Evolutionary conservation across 2,113 vertebrate genomes (phyloP).

Genomic region (Chunga burmeisteri): DNA sequence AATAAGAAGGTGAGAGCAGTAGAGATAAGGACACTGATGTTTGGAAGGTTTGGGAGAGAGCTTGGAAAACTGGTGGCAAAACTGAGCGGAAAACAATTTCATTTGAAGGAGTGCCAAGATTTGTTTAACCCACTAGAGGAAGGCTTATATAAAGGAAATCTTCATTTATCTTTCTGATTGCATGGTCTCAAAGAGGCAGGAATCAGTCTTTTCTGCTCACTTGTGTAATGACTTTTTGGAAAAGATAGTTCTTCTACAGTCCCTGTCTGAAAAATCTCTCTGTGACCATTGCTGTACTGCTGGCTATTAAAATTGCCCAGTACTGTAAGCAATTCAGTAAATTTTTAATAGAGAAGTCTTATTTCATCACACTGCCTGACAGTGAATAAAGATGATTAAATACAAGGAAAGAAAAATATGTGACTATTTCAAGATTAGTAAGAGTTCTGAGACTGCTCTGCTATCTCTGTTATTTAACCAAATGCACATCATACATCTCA

Average conservation of each 20-base stretch:
- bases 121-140: background rate
- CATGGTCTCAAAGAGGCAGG: background rate
- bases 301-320: background rate
- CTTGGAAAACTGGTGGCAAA: background rate
- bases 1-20: background rate
- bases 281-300: background rate
- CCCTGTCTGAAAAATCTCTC: background rate
- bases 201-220: background rate
- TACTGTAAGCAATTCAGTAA: background rate
- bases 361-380: background rate
- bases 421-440: background rate
- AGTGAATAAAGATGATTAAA: background rate
- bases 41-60: background rate
- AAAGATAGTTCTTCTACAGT: background rate
- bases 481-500: background rate
- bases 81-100: background rate
- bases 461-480: background rate
- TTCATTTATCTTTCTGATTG: background rate
- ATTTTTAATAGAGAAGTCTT: background rate
- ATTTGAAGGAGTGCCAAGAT: background rate
- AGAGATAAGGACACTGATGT: background rate
- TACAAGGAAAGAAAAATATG: background rate
- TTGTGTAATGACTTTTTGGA: background rate
- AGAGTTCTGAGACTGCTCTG: background rate
- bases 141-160: background rate